These are phyloP conservation scores for Chironomus riparius DNA, from an alignment of 2,888 invertebrate genomes.

Conservation along the genomic window DNA sequence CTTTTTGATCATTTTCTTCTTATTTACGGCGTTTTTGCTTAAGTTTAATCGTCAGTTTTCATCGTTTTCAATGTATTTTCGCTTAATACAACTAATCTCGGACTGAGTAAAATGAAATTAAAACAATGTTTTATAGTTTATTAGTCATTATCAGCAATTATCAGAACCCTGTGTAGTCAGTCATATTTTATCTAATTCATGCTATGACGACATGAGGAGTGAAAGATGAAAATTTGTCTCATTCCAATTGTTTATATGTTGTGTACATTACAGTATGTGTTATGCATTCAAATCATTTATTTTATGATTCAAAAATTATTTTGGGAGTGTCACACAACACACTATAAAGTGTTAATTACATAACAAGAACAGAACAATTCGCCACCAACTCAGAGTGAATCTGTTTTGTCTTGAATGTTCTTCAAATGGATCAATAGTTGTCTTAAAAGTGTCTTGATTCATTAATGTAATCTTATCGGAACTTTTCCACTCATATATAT, in stretches of 20 bases:
- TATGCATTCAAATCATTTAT: too few relatives aligned
- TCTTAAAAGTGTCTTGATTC: too few relatives aligned
- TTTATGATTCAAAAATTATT: background rate
- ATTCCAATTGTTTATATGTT: background rate
- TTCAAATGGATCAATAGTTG: too few relatives aligned
- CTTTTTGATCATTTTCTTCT: background rate
- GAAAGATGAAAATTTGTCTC: background rate
- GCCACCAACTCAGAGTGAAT: background rate
- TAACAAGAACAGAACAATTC: background rate
- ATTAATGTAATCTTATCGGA: too few relatives aligned
- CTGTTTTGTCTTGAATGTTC: too few relatives aligned
- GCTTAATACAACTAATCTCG: background rate
- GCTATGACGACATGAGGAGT: background rate
- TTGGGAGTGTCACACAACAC: background rate
- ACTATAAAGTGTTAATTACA: background rate
- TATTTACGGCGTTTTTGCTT: background rate
- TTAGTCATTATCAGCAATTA: too few relatives aligned
- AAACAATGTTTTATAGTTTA: background rate
- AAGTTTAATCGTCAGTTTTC: background rate
- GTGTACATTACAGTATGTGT: too few relatives aligned
- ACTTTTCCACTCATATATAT: too few relatives aligned
- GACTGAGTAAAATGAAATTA: background rate
- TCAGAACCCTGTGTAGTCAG: too few relatives aligned
- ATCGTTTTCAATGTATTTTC: background rate
- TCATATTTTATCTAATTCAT: background rate